A percentile compares a stretch with the other conserved stretches of the same genome.
Conservation (phyloP, 2,113 vertebrate species). For the Carettochelys insculpta region DNA sequence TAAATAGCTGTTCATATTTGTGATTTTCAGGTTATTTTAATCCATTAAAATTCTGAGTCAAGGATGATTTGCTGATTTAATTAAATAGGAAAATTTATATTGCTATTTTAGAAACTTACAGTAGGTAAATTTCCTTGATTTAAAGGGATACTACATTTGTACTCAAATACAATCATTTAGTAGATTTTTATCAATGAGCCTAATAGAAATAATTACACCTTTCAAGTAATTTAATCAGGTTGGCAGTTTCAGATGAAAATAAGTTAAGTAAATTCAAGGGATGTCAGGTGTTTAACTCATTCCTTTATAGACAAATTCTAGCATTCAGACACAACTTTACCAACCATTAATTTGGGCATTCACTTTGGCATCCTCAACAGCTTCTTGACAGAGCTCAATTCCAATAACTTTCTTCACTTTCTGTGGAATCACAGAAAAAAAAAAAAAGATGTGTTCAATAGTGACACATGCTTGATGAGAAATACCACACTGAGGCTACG, state of each 20-base stretch:
- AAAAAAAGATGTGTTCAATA: not conserved
- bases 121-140: not conserved
- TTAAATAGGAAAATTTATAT: not conserved
- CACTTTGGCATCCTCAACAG: conserved; percentile 90
- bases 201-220: not conserved
- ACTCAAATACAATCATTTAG: not conserved
- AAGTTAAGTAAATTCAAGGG: not conserved
- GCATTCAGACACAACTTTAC: not conserved
- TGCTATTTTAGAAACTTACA: not conserved
- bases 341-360: conserved; percentile 91
- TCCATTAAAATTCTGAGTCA: not conserved
- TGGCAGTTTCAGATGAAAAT: not conserved
- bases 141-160: not conserved
- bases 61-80: not conserved
- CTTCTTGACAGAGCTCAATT: conserved; percentile 93
- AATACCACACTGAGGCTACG: not conserved
- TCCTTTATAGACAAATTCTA: not conserved
- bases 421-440: conserved; percentile 66
- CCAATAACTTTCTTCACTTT: conserved; percentile 94
- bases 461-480: not conserved
- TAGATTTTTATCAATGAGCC: not conserved
- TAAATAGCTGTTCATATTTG: no score
- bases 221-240: not conserved
- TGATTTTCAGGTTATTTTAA: no score
- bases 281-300: not conserved